Evolutionary conservation across 2,113 vertebrate genomes (phyloP), one percentile per base, ranked within the genome.

Genomic region (Ochotona princeps): DNA sequence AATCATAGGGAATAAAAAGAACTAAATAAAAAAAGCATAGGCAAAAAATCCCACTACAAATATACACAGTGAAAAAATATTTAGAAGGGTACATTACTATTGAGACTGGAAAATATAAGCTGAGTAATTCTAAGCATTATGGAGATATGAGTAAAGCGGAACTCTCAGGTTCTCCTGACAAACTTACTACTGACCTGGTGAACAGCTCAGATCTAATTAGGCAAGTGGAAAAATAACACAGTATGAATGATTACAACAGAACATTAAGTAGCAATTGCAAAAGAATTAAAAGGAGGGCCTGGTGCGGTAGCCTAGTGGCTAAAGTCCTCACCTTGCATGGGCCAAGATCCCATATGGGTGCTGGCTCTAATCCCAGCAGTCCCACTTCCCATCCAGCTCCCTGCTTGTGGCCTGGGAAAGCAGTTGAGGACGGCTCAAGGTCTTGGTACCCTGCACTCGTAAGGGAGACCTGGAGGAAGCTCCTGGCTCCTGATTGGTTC

Each of bases 1-100:
- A 70, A 89, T 73, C 20, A 60, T 26, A 87, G 89, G 54, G 63
- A 87, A 87, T 28, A 94, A 2, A 51, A 83, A 89, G 44, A 91
- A 35, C 8, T 83, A 28, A 89, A 32, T 63, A 65, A 79, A 85
- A 87, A 60, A 87, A 60, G 74, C 30, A 18, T 30, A 79, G 67
- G 67, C 44, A 89, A 67, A 87, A 82, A 93, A 92, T 87, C 69
- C 21, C 47, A 83, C 15, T 57, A 57, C 17, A 91, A 5, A 87
- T 17, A 65, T 72, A 82, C 66, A 89, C 83, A 9, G 11, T 47
- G 12, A 79, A 82, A 87, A 81, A 76, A 57, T 25, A 49, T 25
- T 35, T 66, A 21, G 6, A 92, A 82, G 20, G 21, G 5, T 67
- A 61, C 8, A 84, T 57, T 72, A 75, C 13, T 23, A 57, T 89